Evolutionary conservation across 2,113 vertebrate species (phyloP).

Genomic region (Megaleporinus macrocephalus): DNA sequence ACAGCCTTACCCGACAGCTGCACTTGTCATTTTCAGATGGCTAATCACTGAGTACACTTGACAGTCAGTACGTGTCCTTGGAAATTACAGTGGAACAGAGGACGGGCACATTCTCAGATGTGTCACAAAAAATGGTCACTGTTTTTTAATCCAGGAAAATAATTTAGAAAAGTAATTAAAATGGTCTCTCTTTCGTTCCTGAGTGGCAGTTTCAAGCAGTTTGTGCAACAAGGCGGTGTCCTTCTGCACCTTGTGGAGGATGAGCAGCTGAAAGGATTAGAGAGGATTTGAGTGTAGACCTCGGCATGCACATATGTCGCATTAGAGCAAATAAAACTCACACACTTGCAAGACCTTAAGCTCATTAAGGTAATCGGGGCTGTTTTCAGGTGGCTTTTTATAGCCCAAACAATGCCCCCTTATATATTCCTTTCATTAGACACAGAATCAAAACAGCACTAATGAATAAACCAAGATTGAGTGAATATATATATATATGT

Average conservation of each 20-base stretch:
- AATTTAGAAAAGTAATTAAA: background rate
- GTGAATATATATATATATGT: too few relatives aligned
- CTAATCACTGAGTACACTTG: constrained; percentile 34
- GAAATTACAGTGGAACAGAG: background rate
- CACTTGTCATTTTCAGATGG: constrained; percentile 68
- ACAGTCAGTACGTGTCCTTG: constrained; percentile 47
- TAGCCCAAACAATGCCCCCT: constrained; percentile 62
- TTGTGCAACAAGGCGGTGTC: constrained; percentile 44
- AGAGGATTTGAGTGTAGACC: constrained; percentile 74
- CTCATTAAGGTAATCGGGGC: constrained; percentile 88
- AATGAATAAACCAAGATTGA: background rate
- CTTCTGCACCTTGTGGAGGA: constrained; percentile 61
- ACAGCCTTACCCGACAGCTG: constrained; percentile 68
- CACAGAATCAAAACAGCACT: background rate
- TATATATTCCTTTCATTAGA: constrained; percentile 21
- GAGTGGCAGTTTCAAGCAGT: constrained; percentile 31
- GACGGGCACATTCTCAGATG: background rate
- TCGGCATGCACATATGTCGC: constrained; percentile 84
- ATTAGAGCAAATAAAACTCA: constrained; percentile 73
- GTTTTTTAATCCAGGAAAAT: background rate
- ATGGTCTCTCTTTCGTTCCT: background rate
- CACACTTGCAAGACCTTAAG: constrained; percentile 83
- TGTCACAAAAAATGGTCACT: background rate
- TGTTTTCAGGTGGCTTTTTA: constrained; percentile 71
- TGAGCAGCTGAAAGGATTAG: constrained; percentile 81